These are phyloP conservation scores for Tiliacea citrago DNA, from an alignment of 2,888 invertebrate species.

Conservation along the genomic window DNA sequence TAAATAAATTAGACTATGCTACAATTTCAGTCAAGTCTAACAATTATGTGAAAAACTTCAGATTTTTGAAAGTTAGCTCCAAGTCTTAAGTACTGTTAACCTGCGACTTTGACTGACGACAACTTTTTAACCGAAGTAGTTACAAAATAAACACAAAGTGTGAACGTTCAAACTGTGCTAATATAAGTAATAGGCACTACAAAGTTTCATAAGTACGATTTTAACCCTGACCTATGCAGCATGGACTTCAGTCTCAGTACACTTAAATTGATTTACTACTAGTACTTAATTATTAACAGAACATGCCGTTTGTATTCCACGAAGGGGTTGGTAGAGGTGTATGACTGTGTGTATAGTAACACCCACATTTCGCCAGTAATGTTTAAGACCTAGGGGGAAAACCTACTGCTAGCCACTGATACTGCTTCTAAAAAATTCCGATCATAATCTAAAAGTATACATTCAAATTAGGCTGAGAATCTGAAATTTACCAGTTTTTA, in stretches of 20 bases:
- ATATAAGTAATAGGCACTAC: conserved; percentile 17
- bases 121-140: conserved; percentile 20
- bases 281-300: background rate
- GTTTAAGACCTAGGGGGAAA: no score
- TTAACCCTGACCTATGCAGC: conserved; percentile 26
- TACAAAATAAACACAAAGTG: conserved; percentile 17
- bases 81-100: background rate
- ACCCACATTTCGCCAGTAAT: no score
- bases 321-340: no score
- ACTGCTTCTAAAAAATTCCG: no score
- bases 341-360: no score
- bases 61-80: conserved; percentile 8
- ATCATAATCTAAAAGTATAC: no score
- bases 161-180: background rate
- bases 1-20: no score
- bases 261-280: conserved; percentile 33
- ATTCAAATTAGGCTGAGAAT: no score
- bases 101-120: conserved; percentile 17
- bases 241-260: conserved; percentile 12
- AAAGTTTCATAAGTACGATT: conserved; percentile 15
- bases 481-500: no score
- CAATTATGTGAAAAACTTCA: background rate
- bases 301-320: no score
- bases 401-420: no score
- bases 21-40: no score